Conservation (phyloP, 2,797 vertebrate species). For the Pseudochirops cupreus region DNA sequence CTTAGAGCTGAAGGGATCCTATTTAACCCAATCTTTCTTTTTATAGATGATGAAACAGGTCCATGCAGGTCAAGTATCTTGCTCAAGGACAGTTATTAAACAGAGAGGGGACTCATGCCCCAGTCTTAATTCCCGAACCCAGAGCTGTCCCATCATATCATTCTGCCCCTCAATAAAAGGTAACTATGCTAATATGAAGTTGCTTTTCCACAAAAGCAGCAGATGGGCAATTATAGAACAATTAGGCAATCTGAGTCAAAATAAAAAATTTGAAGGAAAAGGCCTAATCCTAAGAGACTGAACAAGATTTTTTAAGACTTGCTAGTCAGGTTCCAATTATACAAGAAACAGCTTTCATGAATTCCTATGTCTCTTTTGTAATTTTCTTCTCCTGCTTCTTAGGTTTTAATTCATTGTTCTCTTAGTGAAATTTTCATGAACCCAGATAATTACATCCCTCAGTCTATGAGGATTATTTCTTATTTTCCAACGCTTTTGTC, state of each 20-base stretch:
- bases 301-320: not conserved
- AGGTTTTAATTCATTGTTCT: not conserved
- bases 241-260: not conserved
- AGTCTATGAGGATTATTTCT: not conserved
- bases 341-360: not conserved
- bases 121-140: not conserved
- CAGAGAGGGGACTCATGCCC: not conserved
- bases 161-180: not conserved
- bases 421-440: not conserved
- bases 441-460: not conserved
- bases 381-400: not conserved
- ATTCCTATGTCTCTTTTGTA: not conserved
- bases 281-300: not conserved
- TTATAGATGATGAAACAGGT: not conserved
- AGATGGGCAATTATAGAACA: not conserved
- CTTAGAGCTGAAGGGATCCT: not conserved
- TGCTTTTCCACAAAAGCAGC: not conserved
- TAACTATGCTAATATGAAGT: not conserved
- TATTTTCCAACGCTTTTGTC: not conserved
- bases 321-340: not conserved
- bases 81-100: not conserved
- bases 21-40: not conserved
- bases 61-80: not conserved
- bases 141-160: not conserved
- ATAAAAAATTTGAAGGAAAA: not conserved